Evolutionary conservation across 2,888 invertebrate species (phyloP), one percentile per base, ranked within the genome.

Genomic region (Selenia dentaria): DNA sequence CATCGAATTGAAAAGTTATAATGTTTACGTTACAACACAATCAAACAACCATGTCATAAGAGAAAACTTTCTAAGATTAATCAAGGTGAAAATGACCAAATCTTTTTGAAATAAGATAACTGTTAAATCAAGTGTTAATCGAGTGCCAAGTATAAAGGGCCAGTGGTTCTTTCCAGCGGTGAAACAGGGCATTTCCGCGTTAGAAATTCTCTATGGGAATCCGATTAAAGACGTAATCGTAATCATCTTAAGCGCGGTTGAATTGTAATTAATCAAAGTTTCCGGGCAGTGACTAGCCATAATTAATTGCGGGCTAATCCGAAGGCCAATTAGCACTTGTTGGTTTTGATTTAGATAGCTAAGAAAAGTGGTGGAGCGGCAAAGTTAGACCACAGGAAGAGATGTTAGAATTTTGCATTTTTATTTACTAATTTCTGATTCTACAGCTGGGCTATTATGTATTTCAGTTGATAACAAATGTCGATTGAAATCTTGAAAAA

Each of bases 171-270:
- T 13, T 28, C 26, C 27, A 31, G 20, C 40, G 31, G 46, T 39
- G 36, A 54, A 52, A 55, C 47, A 43, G 59, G 48, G 50, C 51
- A 42, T 54, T 56, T 59, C 59, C 54, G 54, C 26, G 44, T 59
- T 45, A 52, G 26, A 27, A 26, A 35, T 37, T 55, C 20, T 54
- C 44, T 56, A 38, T 51, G 52, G 52, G 59, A 54, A 54, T 33
- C 41, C 29, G 18, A 38, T 43, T 24, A 32, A 8, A 44, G 45
- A 48, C 31, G 18, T 28, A 50, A 54, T 46, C 37, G 37, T 25
- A 27, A 45, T 45, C 43, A 45, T 32, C 41, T 54, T 33, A 40
- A 50, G 18, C 40, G 37, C 42, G 42, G 41, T 39, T 51, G 41
- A 39, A 39, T 38, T 8, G 44, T 50, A 38, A 51, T 57, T 48